Evolutionary conservation across 1,140 invertebrate genomes (phyloP).

Genomic region (Euura saliciscinereae): DNA sequence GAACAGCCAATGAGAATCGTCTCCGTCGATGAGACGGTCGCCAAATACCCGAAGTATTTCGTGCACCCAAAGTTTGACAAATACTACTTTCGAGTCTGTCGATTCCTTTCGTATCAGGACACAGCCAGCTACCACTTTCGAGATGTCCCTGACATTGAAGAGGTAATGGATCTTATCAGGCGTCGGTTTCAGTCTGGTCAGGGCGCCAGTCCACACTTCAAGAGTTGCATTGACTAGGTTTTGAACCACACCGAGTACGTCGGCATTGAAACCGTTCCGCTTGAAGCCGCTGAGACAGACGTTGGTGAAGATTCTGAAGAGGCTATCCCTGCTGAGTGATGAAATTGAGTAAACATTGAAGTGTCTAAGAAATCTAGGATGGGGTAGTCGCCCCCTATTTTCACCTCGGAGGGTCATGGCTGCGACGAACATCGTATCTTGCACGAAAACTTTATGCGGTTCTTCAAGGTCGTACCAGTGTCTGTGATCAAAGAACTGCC

Average conservation of each 20-base stretch:
- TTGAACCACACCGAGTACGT: constrained; percentile 64
- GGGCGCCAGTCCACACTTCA: constrained; percentile 64
- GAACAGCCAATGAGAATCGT: constrained; percentile 68
- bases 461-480: constrained; percentile 69
- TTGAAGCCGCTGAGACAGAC: constrained; percentile 64
- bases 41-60: constrained; percentile 73
- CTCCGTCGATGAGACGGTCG: constrained; percentile 67
- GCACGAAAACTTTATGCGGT: constrained; percentile 61
- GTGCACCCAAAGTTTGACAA: constrained; percentile 71
- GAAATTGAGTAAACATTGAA: constrained; percentile 69
- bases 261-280: constrained; percentile 64
- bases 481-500: constrained; percentile 70
- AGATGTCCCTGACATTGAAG: constrained; percentile 71
- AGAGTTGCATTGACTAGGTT: constrained; percentile 68
- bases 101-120: constrained; percentile 70
- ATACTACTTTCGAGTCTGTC: constrained; percentile 60
- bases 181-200: constrained; percentile 61
- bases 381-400: constrained; percentile 48
- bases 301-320: constrained; percentile 69
- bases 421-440: constrained; percentile 64
- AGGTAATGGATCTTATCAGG: constrained; percentile 71
- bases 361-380: constrained; percentile 67
- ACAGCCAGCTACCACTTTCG: constrained; percentile 68
- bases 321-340: constrained; percentile 65
- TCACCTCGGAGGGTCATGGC: constrained; percentile 68